Conservation (phyloP, 2,797 vertebrate species). For the Sebastes kiyomatsui region DNA sequence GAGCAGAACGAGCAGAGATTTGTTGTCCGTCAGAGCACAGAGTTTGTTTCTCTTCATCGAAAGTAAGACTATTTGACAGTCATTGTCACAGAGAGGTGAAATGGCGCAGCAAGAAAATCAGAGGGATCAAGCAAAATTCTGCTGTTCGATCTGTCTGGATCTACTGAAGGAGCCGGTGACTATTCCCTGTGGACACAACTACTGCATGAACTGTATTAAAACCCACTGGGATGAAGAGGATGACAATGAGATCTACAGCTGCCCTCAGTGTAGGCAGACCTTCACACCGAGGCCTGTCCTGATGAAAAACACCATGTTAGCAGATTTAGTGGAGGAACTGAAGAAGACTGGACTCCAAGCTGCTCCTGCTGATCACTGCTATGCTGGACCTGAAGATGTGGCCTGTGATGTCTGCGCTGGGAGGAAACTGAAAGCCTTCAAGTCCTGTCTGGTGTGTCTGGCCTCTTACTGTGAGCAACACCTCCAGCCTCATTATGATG, state of each 20-base stretch:
- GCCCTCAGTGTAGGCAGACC: neutral
- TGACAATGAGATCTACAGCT: neutral
- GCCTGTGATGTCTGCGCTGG: no score
- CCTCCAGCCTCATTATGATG: neutral
- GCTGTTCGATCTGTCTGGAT: neutral
- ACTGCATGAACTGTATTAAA: neutral
- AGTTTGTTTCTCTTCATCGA: neutral
- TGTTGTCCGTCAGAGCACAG: no score
- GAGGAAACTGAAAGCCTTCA: neutral
- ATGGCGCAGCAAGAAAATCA: neutral
- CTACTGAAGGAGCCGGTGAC: conserved; percentile 6
- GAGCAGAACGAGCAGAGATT: no score
- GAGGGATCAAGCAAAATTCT: neutral
- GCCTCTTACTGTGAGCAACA: neutral
- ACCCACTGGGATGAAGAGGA: neutral
- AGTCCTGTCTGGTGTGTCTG: neutral
- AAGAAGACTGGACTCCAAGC: neutral
- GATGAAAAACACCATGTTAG: neutral
- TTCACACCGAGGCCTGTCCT: neutral
- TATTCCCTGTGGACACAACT: neutral
- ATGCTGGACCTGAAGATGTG: no score
- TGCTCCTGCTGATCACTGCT: no score
- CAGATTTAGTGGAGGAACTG: neutral
- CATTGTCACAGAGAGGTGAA: no score
- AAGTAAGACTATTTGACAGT: neutral